Evolutionary conservation across 2,113 vertebrate genomes (phyloP), one percentile per base, ranked within the genome.

Genomic region (Marcusenius ussheri): DNA sequence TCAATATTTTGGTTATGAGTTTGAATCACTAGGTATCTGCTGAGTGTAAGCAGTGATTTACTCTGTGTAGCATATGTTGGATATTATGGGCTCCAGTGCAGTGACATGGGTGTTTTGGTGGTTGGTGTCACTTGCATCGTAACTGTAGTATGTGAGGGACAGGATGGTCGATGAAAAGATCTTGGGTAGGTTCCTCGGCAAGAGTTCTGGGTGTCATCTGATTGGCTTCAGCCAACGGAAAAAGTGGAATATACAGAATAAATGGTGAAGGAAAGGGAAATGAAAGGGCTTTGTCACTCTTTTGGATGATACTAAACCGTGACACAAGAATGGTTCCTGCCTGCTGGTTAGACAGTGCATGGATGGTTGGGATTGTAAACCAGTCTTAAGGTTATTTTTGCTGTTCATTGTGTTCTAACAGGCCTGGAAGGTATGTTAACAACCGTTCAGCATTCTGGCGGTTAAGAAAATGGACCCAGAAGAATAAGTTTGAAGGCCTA

Each of bases 1-100:
- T 87, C 85, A 31, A 87, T 87, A 87, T 53, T 35, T 27, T 53
- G 50, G 27, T 53, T 87, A 87, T 87, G 85, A 87, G n/a, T 53
- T 51, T 53, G n/a, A 53, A 42, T 53, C 49, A 31, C 85, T 53
- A 31, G 45, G 47, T 6, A 31, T 87, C n/a, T 87, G 85, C n/a
- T 50, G 24, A 27, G 3, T 31, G n/a, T 31, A 86, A 35, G 47
- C 10, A 10, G 24, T 35, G 53, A 35, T 27, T 50, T 51, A 87
- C 85, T 19, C 9, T 19, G 2, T 39, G 74, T 7, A 77, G 70
- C 1, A 6, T 19, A 42, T 80, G 74, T 7, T 85, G 83, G 9
- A 49, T n/a, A 1, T 49, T 80, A 85, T 46, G 74, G 13, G 35
- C 39, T 42, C 17, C 74, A 19, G 74, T 21, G 35, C 74, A 42